phyloP scores from a whole-genome alignment of 2,113 vertebrate genomes.

The Spermophilus dauricus region DNA sequence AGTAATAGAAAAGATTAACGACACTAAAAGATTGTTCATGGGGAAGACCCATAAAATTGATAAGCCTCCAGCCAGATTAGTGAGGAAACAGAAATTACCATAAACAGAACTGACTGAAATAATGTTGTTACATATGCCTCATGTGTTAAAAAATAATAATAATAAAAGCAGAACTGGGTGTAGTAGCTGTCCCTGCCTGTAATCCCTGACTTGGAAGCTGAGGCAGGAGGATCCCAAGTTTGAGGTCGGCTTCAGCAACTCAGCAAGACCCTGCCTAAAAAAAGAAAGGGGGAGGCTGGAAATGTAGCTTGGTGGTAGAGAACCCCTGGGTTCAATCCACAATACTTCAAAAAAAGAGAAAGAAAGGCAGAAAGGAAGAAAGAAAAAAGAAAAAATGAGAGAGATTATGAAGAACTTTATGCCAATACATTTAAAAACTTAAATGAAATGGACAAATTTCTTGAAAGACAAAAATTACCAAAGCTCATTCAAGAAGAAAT shows the following conservation, averaged over 20 bases:
- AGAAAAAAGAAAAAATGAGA: not conserved
- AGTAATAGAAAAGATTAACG: not conserved
- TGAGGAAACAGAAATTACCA: not conserved
- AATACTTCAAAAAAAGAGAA: not conserved
- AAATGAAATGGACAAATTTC: too few species aligned
- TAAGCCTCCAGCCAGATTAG: not conserved
- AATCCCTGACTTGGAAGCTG: too few species aligned
- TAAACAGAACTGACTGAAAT: not conserved
- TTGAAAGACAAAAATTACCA: too few species aligned
- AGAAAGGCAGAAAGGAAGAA: not conserved
- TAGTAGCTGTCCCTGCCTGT: too few species aligned
- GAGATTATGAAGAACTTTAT: too few species aligned
- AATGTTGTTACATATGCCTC: not conserved
- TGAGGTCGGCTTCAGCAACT: too few species aligned
- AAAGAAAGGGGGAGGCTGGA: too few species aligned
- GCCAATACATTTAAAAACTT: too few species aligned
- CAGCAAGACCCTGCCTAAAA: too few species aligned
- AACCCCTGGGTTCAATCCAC: not conserved
- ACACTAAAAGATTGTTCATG: too few species aligned
- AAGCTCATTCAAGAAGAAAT: not conserved
- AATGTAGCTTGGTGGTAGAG: not conserved
- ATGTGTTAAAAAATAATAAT: not conserved
- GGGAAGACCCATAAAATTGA: not conserved
- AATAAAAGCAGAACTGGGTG: not conserved
- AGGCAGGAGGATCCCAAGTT: too few species aligned